Evolutionary conservation across 2,113 vertebrate species (phyloP).

Genomic region (Stictonetta naevosa): DNA sequence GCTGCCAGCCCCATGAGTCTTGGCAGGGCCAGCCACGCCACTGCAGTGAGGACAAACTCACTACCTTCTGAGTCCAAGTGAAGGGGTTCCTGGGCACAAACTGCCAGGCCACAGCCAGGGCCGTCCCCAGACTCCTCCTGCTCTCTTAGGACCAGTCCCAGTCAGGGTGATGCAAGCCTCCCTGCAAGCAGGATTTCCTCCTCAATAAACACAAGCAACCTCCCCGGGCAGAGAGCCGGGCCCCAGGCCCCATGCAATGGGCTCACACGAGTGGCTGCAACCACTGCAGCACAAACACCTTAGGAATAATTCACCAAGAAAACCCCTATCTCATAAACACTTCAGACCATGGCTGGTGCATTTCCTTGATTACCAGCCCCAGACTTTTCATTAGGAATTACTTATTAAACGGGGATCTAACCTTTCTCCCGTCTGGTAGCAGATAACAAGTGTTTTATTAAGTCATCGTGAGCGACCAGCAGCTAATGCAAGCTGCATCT

Average conservation of each 20-base stretch:
- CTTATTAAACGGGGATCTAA: constrained; percentile 36
- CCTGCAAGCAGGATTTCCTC: neutral
- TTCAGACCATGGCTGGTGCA: neutral
- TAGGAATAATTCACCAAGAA: neutral
- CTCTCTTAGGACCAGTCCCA: neutral
- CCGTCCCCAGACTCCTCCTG: fast-evolving
- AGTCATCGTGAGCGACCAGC: neutral
- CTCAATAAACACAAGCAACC: neutral
- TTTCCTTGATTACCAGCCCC: neutral
- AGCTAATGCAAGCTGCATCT: neutral
- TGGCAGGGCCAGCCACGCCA: fast-evolving
- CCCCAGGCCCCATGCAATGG: neutral
- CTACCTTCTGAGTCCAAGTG: neutral
- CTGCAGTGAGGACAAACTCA: fast-evolving
- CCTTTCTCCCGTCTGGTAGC: neutral
- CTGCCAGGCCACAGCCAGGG: neutral
- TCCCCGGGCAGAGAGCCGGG: neutral
- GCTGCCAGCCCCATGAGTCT: neutral
- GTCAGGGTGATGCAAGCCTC: neutral
- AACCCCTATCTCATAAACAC: neutral
- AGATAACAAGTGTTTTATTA: neutral
- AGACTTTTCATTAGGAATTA: constrained; percentile 54
- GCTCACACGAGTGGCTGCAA: neutral
- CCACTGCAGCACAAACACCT: neutral
- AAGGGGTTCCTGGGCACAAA: fast-evolving